phyloP scores from a whole-genome alignment of 2,113 vertebrate species.

The Lophotis ruficrista region DNA sequence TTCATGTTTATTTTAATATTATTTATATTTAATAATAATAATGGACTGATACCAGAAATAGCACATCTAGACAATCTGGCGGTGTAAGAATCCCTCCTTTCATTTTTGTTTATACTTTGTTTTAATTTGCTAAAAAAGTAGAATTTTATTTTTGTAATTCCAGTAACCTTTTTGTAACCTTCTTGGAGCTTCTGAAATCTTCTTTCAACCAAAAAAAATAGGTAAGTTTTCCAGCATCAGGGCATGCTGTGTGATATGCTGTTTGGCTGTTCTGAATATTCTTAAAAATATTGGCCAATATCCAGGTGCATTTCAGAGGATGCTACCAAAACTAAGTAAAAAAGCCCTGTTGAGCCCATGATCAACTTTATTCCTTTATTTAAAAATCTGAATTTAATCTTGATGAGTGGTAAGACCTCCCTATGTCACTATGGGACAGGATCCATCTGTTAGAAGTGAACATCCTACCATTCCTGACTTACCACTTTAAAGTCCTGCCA shows the following conservation, averaged over 20 bases:
- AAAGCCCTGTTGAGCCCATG: background rate
- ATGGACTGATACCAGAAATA: background rate
- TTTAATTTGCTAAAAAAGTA: background rate
- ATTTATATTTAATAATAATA: constrained; percentile 26
- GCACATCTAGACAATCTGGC: background rate
- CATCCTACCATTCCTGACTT: background rate
- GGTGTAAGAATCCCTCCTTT: background rate
- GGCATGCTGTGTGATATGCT: background rate
- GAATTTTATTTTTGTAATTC: background rate
- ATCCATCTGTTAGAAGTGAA: background rate
- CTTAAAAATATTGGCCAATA: background rate
- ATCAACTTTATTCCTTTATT: background rate
- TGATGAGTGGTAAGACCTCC: background rate
- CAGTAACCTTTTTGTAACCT: background rate
- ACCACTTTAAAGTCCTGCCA: background rate
- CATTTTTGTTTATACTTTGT: background rate
- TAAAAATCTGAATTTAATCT: background rate
- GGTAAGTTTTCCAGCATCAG: background rate
- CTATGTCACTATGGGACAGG: background rate
- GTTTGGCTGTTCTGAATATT: background rate
- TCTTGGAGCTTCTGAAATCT: background rate
- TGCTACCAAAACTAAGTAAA: background rate
- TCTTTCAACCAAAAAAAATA: background rate
- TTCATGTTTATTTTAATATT: background rate
- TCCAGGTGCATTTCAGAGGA: background rate